Conservation (phyloP, 2,888 invertebrate species). For the Diaphora mendica region DNA sequence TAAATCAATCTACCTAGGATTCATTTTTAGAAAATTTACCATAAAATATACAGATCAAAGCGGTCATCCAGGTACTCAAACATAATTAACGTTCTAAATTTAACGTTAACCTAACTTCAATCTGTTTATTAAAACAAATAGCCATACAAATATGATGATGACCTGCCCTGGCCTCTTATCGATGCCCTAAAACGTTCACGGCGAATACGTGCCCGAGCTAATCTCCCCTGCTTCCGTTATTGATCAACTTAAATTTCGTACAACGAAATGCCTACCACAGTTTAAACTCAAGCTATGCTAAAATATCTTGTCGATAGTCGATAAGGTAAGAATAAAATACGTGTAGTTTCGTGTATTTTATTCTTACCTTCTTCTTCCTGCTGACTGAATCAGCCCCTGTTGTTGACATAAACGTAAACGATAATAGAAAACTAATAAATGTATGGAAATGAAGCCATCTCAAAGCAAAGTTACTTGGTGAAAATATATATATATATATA, state of each 20-base stretch:
- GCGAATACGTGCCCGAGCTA: constrained; percentile 79
- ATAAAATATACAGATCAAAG: too few relatives aligned
- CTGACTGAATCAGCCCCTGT: neutral
- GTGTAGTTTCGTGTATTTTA: neutral
- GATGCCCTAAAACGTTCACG: constrained; percentile 78
- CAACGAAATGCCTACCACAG: constrained; percentile 54
- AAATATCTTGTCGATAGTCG: constrained; percentile 21
- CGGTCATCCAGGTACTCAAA: too few relatives aligned
- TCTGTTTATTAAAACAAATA: constrained; percentile 46
- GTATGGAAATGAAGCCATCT: too few relatives aligned
- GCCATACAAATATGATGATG: constrained; percentile 26
- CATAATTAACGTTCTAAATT: neutral
- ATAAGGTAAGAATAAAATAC: too few relatives aligned
- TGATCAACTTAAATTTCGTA: constrained; percentile 77
- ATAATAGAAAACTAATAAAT: too few relatives aligned
- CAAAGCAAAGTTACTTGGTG: too few relatives aligned
- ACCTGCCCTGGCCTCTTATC: constrained; percentile 60
- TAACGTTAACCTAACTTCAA: constrained; percentile 24
- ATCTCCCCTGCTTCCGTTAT: constrained; percentile 78
- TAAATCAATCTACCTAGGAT: too few relatives aligned
- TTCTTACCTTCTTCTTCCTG: neutral
- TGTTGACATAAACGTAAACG: too few relatives aligned
- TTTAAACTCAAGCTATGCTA: constrained; percentile 49
- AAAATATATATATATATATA: too few relatives aligned
- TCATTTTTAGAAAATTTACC: too few relatives aligned